Evolutionary conservation across 2,113 vertebrate species (phyloP).

Genomic region (Tiliqua scincoides): DNA sequence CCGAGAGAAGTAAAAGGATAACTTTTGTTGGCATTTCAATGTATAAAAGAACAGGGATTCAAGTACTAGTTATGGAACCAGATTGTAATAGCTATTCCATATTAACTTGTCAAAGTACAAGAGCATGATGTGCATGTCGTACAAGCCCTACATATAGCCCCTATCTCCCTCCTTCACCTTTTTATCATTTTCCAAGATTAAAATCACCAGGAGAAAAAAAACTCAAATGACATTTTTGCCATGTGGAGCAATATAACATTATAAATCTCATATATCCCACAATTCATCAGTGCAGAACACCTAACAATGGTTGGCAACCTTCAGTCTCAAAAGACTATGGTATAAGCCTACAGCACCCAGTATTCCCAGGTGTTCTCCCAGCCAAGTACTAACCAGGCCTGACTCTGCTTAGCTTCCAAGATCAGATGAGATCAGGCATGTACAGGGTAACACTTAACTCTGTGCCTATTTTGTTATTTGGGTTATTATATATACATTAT

Average conservation of each 20-base stretch:
- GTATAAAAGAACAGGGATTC: background rate
- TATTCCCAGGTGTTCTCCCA: too few species aligned
- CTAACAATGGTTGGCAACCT: too few species aligned
- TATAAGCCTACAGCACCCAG: too few species aligned
- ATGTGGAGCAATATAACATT: background rate
- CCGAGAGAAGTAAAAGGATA: conserved; percentile 1
- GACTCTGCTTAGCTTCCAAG: too few species aligned
- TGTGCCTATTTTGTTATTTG: background rate
- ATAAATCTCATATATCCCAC: background rate
- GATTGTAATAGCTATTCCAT: background rate
- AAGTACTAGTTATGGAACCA: background rate
- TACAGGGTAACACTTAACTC: too few species aligned
- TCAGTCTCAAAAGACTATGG: too few species aligned
- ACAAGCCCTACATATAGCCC: background rate
- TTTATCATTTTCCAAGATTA: background rate
- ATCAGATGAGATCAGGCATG: too few species aligned
- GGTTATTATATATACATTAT: background rate
- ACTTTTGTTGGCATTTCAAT: background rate
- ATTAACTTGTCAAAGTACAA: background rate
- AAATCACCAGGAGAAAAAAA: background rate
- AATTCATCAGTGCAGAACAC: background rate
- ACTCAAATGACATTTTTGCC: background rate
- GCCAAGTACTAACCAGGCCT: too few species aligned
- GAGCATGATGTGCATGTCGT: background rate
- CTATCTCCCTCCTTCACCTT: background rate